phyloP scores from a whole-genome alignment of 2,888 invertebrate genomes.

The Nasonia oneida region DNA sequence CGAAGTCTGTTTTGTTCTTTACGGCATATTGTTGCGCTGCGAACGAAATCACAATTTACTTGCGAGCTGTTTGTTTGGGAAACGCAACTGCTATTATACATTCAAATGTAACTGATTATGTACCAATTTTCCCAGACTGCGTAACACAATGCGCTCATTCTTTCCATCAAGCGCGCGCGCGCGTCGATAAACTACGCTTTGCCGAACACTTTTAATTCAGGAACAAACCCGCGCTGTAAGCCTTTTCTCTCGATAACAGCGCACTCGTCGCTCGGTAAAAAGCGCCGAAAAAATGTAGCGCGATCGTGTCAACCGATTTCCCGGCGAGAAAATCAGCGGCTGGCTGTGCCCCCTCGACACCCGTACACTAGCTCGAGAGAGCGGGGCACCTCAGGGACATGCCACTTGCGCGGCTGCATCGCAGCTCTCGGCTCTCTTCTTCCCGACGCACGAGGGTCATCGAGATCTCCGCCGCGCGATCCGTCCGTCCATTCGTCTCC shows the following conservation, averaged over 20 bases:
- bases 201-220: no score
- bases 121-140: conserved; percentile 12
- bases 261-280: no score
- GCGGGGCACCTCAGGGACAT: conserved; percentile 14
- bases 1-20: neutral
- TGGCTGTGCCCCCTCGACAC: neutral
- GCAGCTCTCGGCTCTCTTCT: neutral
- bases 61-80: neutral
- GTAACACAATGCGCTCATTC: conserved; percentile 11
- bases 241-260: no score
- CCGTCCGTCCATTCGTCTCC: conserved; percentile 5
- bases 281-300: conserved; percentile 7
- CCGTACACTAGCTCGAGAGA: neutral
- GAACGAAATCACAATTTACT: neutral
- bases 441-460: conserved; percentile 3
- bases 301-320: conserved; percentile 73
- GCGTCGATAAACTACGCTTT: neutral
- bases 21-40: neutral
- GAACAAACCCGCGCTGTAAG: no score
- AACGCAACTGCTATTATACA: neutral
- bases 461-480: neutral
- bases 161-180: neutral
- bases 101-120: conserved; percentile 6
- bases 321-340: neutral
- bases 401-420: conserved; percentile 31